A percentile compares a stretch with the other conserved stretches of the same genome.
phyloP scores from a whole-genome alignment of 2,113 vertebrate genomes.

The Rhea pennata region DNA sequence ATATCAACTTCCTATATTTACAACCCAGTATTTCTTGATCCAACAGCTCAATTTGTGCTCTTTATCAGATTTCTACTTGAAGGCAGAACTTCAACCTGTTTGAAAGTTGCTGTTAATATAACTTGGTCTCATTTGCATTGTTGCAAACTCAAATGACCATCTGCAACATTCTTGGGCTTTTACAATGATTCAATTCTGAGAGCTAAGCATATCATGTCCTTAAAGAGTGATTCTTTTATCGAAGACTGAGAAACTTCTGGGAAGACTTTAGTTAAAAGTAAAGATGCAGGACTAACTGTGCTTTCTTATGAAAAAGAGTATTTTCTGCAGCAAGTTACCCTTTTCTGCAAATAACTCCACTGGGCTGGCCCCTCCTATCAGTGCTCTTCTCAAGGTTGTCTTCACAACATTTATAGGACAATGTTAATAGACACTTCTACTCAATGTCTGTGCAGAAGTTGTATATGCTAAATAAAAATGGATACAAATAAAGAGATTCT shows the following conservation, averaged over 20 bases:
- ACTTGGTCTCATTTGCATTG: not conserved
- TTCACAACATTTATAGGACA: not conserved
- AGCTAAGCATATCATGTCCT: not conserved
- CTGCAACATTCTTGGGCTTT: not conserved
- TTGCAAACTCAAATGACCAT: not conserved
- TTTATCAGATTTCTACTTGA: not conserved
- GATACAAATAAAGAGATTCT: slow-evolving; percentile 69
- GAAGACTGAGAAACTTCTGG: not conserved
- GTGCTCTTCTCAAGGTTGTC: not conserved
- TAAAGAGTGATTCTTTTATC: not conserved
- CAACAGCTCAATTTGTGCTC: not conserved
- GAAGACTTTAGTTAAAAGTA: not conserved
- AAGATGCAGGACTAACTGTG: not conserved
- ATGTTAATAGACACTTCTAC: not conserved
- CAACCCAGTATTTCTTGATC: not conserved
- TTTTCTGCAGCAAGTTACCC: not conserved
- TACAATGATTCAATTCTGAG: not conserved
- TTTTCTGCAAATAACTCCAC: not conserved
- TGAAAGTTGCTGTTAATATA: not conserved
- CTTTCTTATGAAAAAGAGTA: not conserved
- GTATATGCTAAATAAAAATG: slow-evolving; percentile 40
- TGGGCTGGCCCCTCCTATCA: not conserved
- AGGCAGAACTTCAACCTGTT: not conserved
- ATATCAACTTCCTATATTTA: not conserved
- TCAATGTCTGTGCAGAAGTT: slow-evolving; percentile 30